Percentiles rank a stretch among this genome's conserved stretches.
Evolutionary conservation across 2,888 invertebrate genomes (phyloP).

Genomic region (Athalia rosae): DNA sequence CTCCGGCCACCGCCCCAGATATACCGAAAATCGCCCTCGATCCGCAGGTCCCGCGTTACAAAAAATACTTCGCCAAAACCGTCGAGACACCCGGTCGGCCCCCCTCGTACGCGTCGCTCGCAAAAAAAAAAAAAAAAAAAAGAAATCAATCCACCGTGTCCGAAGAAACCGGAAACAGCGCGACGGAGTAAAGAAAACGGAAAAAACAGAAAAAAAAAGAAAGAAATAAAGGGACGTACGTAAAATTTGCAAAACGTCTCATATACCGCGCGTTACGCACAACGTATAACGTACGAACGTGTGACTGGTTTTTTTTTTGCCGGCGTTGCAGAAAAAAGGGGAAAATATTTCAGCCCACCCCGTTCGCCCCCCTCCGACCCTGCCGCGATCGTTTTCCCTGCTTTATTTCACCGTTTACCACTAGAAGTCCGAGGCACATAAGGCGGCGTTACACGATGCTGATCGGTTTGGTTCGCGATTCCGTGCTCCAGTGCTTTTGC

Average conservation of each 20-base stretch:
- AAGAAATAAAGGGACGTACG: background rate
- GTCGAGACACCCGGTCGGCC: no score
- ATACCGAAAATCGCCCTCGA: conserved; percentile 69
- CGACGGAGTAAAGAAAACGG: no score
- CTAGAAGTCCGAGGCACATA: background rate
- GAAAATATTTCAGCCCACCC: conserved; percentile 1
- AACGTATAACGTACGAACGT: no score
- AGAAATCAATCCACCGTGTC: no score
- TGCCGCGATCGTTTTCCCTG: background rate
- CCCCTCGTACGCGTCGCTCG: conserved; percentile 24
- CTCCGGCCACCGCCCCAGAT: conserved; percentile 79
- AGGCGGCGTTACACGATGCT: conserved; percentile 78
- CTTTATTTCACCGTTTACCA: background rate
- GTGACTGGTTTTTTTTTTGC: background rate
- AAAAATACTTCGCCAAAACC: no score
- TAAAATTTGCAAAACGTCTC: background rate
- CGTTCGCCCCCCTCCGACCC: no score
- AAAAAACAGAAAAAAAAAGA: background rate
- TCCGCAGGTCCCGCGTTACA: conserved; percentile 73
- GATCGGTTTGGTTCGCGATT: conserved; percentile 93
- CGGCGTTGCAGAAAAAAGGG: background rate
- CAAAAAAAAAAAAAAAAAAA: background rate
- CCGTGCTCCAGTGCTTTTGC: conserved; percentile 95
- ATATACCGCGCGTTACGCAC: no score
- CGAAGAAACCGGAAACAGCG: no score